A percentile compares a stretch with the other conserved stretches of the same genome.
Evolutionary conservation across 2,888 invertebrate species (phyloP).

Genomic region (Onthophagus sagittarius): DNA sequence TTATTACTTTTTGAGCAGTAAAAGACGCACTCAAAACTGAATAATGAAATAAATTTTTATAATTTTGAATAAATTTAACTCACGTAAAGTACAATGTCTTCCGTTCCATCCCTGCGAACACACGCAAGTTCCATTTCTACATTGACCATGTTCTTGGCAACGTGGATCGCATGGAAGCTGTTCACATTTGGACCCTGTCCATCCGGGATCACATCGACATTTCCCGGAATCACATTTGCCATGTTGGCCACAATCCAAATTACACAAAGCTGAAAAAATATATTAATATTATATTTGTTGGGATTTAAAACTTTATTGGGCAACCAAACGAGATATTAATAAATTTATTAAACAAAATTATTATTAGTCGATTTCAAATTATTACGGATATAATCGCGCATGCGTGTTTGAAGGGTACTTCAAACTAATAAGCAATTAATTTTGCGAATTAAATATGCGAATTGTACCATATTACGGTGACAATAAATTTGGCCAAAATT

Average conservation of each 20-base stretch:
- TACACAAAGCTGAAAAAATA: constrained; percentile 72
- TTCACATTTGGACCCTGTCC: constrained; percentile 91
- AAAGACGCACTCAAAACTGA: no score
- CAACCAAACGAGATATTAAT: no score
- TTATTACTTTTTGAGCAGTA: not conserved
- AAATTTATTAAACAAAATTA: no score
- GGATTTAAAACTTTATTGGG: no score
- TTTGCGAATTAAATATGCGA: no score
- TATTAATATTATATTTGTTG: not conserved
- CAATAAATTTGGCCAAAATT: no score
- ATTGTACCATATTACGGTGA: no score
- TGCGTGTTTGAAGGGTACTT: no score
- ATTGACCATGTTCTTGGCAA: constrained; percentile 93
- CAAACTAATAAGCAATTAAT: no score
- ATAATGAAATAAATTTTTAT: constrained; percentile 20
- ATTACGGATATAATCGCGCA: no score
- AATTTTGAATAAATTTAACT: constrained; percentile 47
- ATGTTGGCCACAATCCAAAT: constrained; percentile 88
- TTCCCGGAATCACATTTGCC: constrained; percentile 91
- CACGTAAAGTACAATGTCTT: constrained; percentile 93
- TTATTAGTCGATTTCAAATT: no score
- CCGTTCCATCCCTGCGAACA: constrained; percentile 99
- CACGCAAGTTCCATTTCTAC: constrained; percentile 95
- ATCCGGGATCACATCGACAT: constrained; percentile 88
- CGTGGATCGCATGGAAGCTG: constrained; percentile 86